phyloP scores from a whole-genome alignment of 2,797 vertebrate genomes.

The Eulemur albifrons region DNA sequence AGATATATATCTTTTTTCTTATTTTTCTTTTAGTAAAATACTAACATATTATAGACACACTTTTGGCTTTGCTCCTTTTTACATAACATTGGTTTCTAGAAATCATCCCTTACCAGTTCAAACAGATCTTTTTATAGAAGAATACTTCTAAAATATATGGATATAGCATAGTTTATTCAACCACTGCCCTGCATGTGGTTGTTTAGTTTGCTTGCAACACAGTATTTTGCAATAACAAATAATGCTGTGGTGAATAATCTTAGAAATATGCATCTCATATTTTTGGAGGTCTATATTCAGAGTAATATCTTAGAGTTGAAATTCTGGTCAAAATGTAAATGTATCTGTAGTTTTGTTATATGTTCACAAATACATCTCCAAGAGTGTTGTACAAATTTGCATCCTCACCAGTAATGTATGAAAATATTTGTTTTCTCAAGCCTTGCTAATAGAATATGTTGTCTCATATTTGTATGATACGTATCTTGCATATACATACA shows the following conservation, averaged over 20 bases:
- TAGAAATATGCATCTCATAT: neutral
- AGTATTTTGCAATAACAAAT: neutral
- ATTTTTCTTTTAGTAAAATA: neutral
- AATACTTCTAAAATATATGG: neutral
- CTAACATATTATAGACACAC: neutral
- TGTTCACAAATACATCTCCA: neutral
- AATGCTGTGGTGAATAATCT: neutral
- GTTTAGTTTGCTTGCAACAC: neutral
- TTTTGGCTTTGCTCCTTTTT: neutral
- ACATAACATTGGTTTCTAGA: neutral
- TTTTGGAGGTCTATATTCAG: neutral
- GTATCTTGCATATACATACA: neutral
- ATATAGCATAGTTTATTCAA: neutral
- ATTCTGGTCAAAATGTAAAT: neutral
- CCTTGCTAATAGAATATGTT: neutral
- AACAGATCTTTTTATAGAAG: neutral
- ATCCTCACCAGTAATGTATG: neutral
- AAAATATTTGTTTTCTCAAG: neutral
- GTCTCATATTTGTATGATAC: no score
- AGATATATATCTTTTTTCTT: neutral
- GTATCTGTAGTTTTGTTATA: neutral
- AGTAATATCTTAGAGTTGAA: neutral
- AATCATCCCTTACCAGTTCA: neutral
- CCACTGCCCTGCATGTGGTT: neutral
- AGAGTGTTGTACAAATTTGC: neutral